A percentile compares a stretch with the other conserved stretches of the same genome.
phyloP scores from a whole-genome alignment of 1,140 invertebrate genomes.

The Anagrus nilaparvatae region DNA sequence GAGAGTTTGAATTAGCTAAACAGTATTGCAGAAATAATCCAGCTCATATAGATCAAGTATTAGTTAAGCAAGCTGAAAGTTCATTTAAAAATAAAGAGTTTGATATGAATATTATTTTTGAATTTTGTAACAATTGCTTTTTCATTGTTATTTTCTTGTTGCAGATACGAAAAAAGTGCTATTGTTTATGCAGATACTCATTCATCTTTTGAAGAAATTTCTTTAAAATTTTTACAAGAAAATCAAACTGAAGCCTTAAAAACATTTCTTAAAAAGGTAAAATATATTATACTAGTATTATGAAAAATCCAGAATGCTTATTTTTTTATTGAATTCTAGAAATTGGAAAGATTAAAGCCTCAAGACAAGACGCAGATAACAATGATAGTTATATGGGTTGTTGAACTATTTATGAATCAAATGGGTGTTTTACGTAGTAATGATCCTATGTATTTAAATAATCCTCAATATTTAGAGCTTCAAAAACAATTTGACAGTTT shows the following conservation, averaged over 20 bases:
- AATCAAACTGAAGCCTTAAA: slow-evolving; percentile 77
- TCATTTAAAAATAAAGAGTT: slow-evolving; percentile 71
- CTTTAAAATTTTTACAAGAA: slow-evolving; percentile 81
- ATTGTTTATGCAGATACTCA: slow-evolving; percentile 78
- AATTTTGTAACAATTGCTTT: slow-evolving; percentile 3
- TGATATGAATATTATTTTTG: slow-evolving; percentile 8
- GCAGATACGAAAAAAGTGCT: slow-evolving; percentile 71
- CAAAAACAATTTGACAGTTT: slow-evolving; percentile 75
- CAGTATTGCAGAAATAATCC: slow-evolving; percentile 68
- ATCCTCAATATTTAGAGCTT: slow-evolving; percentile 50
- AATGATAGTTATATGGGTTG: slow-evolving; percentile 86
- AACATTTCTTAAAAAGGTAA: slow-evolving; percentile 68
- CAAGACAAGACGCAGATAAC: slow-evolving; percentile 76
- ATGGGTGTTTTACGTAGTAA: slow-evolving; percentile 59
- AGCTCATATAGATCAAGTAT: slow-evolving; percentile 70
- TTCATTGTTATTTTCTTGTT: slow-evolving; percentile 14
- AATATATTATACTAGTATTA: slow-evolving; percentile 33
- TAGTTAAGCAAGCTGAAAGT: slow-evolving; percentile 81
- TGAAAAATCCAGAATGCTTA: too few relatives aligned
- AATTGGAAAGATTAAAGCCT: slow-evolving; percentile 43
- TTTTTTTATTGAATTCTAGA: slow-evolving; percentile 32
- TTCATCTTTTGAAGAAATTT: slow-evolving; percentile 89
- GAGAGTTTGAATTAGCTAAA: slow-evolving; percentile 81
- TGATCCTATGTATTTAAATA: slow-evolving; percentile 27
- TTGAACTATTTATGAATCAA: slow-evolving; percentile 84